These are phyloP conservation scores for Hylomyscus alleni DNA, from an alignment of 2,797 vertebrate species.

Conservation along the genomic window DNA sequence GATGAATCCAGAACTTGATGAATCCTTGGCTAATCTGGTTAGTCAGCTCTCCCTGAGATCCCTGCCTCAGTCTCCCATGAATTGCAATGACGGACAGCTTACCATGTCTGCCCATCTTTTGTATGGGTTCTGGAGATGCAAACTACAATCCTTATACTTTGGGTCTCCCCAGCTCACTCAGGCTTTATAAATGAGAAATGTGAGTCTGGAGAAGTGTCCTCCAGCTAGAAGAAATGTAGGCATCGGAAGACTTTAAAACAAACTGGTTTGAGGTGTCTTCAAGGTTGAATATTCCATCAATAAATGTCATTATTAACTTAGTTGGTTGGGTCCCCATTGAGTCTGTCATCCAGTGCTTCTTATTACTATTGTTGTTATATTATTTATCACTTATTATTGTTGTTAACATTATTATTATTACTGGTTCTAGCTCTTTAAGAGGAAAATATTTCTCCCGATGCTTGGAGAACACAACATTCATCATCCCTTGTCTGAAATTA, in stretches of 20 bases:
- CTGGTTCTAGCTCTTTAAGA: background rate
- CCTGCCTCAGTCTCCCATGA: background rate
- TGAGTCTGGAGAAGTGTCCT: background rate
- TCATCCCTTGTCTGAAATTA: background rate
- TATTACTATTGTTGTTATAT: background rate
- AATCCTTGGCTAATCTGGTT: background rate
- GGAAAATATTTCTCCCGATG: background rate
- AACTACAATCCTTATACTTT: background rate
- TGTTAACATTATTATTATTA: background rate
- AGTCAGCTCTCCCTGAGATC: background rate
- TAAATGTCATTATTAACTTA: too few relatives aligned
- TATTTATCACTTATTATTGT: background rate
- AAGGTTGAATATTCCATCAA: background rate
- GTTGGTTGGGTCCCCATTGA: background rate
- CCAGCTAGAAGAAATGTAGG: background rate
- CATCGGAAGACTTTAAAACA: background rate
- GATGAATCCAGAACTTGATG: background rate
- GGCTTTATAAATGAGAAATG: background rate
- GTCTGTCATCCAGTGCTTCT: background rate
- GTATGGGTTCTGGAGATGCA: background rate
- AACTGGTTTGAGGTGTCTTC: background rate
- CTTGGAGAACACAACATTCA: background rate
- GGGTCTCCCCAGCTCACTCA: background rate
- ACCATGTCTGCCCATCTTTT: background rate
- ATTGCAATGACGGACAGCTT: background rate